A percentile compares a stretch with the other conserved stretches of the same genome.
Conservation (phyloP, 2,113 vertebrate species). For the Merops nubicus region DNA sequence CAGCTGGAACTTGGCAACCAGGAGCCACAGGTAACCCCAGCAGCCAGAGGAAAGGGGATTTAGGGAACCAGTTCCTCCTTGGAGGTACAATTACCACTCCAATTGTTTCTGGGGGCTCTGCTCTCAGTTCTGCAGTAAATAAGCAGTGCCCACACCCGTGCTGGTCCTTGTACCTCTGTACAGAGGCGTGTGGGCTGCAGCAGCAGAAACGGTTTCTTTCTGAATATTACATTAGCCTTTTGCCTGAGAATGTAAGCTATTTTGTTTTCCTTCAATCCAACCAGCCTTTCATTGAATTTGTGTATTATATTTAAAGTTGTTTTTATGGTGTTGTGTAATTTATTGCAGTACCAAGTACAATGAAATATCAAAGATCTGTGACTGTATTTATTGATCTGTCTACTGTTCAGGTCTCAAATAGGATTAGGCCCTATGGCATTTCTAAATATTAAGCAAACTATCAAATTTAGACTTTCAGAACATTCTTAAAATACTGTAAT, state of each 20-base stretch:
- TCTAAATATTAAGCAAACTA: slow-evolving; percentile 23
- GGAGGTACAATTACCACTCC: not conserved
- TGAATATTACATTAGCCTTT: not conserved
- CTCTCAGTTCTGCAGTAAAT: not conserved
- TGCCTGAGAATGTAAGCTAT: not conserved
- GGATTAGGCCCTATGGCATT: slow-evolving; percentile 40
- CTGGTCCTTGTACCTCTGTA: not conserved
- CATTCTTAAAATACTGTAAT: slow-evolving; percentile 1
- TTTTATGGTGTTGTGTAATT: not conserved
- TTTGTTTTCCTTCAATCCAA: not conserved
- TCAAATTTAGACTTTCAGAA: slow-evolving; percentile 23
- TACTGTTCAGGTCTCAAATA: slow-evolving; percentile 4
- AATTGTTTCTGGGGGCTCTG: not conserved
- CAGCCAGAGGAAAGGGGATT: not conserved
- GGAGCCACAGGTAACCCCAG: not conserved
- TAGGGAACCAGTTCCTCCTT: not conserved
- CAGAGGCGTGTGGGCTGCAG: not conserved
- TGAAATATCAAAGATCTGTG: not conserved
- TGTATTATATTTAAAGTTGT: not conserved
- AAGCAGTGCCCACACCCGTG: not conserved
- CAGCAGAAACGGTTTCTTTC: not conserved
- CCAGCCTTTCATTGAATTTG: slow-evolving; percentile 22
- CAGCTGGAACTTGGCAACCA: not conserved
- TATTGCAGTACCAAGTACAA: not conserved
- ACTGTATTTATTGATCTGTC: slow-evolving; percentile 46